These are phyloP conservation scores for Epinotia nisella DNA, from an alignment of 2,888 invertebrate species.

Conservation along the genomic window DNA sequence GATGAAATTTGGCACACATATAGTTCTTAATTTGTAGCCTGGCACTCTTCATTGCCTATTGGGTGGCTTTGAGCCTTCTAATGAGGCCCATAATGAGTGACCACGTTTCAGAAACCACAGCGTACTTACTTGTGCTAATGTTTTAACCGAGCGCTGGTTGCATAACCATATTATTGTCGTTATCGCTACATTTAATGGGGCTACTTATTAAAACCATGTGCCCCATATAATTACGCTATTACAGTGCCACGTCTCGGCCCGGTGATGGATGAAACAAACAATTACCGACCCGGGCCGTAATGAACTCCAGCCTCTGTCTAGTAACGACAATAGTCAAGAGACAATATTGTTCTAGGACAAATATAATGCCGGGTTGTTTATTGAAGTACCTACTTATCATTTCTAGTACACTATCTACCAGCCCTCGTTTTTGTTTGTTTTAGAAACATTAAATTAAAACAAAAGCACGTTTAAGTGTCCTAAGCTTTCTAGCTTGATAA, in stretches of 20 bases:
- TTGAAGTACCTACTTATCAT: neutral
- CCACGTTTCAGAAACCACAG: no score
- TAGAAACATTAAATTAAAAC: neutral
- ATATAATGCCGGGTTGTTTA: neutral
- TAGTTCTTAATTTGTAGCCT: no score
- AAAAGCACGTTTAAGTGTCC: no score
- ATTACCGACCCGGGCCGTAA: conserved; percentile 3
- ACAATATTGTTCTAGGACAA: conserved; percentile 29
- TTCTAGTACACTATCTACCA: conserved; percentile 2
- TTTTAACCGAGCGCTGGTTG: neutral
- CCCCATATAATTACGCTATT: neutral
- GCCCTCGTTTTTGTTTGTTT: neutral
- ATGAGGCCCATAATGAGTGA: no score
- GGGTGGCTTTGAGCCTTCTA: no score
- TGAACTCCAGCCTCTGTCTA: conserved; percentile 1
- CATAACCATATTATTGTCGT: neutral
- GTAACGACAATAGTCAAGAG: neutral
- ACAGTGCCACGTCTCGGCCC: neutral
- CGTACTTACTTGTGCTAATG: no score
- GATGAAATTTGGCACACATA: no score
- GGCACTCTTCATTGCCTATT: no score
- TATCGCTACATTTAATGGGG: neutral
- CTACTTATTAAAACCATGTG: neutral
- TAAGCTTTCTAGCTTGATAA: no score
- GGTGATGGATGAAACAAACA: conserved; percentile 23